phyloP scores from a whole-genome alignment of 2,113 vertebrate genomes.

The Hippopotamus amphibius region DNA sequence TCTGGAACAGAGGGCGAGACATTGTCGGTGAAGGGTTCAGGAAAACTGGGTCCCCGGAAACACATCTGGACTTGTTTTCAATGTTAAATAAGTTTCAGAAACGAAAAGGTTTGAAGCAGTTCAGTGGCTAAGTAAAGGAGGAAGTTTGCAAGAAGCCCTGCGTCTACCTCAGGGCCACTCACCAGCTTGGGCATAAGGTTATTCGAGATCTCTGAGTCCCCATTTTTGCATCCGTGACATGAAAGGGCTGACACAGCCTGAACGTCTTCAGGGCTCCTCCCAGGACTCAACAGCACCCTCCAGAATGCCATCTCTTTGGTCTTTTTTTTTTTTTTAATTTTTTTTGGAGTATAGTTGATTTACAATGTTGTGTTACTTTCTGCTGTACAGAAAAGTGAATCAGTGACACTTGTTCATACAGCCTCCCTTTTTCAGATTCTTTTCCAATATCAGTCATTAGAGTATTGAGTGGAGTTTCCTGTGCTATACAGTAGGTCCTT shows the following conservation, averaged over 20 bases:
- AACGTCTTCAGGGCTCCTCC: background rate
- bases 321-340: background rate
- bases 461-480: background rate
- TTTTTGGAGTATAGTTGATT: background rate
- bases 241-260: background rate
- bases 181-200: background rate
- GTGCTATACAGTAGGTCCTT: background rate
- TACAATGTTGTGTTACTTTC: background rate
- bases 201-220: background rate
- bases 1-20: accelerated
- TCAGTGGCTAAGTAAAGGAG: background rate
- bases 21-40: background rate
- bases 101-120: background rate
- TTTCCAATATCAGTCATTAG: background rate
- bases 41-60: background rate
- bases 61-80: background rate
- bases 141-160: background rate
- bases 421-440: background rate
- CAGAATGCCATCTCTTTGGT: background rate
- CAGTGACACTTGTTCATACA: background rate
- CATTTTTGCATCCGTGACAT: background rate
- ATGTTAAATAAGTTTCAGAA: background rate
- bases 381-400: background rate
- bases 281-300: accelerated
- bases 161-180: background rate